phyloP scores from a whole-genome alignment of 2,797 vertebrate genomes.

The Peromyscus eremicus region DNA sequence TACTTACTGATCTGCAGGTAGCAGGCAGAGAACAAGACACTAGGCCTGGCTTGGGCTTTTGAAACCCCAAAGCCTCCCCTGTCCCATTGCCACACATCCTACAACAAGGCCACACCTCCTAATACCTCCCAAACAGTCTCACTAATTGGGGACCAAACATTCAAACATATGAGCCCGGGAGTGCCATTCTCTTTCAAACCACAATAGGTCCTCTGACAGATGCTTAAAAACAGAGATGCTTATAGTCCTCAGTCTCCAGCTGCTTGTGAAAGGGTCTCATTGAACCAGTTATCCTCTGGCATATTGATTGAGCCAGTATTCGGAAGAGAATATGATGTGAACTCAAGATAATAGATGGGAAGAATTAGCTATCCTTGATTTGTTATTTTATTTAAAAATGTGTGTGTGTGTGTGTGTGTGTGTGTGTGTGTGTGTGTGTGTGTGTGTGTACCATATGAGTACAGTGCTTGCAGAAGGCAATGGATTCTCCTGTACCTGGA shows the following conservation, averaged over 20 bases:
- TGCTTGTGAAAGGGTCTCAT: neutral
- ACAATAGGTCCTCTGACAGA: neutral
- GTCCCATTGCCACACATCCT: too few relatives aligned
- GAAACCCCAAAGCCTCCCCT: neutral
- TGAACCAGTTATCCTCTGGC: neutral
- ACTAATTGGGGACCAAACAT: neutral
- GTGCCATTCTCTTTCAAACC: neutral
- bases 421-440: neutral
- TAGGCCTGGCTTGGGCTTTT: neutral
- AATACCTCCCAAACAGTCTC: neutral
- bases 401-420: neutral
- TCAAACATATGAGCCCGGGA: neutral
- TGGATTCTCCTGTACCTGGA: neutral
- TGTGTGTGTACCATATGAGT: too few relatives aligned
- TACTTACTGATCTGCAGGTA: neutral
- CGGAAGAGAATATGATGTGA: neutral
- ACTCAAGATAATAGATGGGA: neutral
- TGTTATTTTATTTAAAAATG: neutral
- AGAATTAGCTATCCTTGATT: neutral
- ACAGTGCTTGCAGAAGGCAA: neutral
- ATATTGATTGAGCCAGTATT: neutral
- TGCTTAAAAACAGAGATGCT: conserved; percentile 26
- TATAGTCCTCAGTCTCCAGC: neutral
- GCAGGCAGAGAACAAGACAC: neutral
- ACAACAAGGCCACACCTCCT: neutral